Evolutionary conservation across 2,797 vertebrate genomes (phyloP).

Genomic region (Tokudaia muenninki): DNA sequence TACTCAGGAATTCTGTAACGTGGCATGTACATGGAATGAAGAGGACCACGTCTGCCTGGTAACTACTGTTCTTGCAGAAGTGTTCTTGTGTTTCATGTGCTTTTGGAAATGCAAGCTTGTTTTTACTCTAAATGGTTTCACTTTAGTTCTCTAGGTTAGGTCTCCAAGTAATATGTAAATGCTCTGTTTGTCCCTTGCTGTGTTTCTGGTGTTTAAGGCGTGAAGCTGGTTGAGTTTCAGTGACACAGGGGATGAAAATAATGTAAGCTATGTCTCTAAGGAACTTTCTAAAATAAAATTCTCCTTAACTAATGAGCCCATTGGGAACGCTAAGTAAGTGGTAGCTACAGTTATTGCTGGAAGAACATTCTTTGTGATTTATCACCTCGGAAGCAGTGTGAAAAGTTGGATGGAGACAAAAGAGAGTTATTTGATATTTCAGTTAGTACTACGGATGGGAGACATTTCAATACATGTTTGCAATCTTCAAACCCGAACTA

Average conservation of each 20-base stretch:
- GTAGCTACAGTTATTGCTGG: not conserved
- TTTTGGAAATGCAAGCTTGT: conserved; percentile 6
- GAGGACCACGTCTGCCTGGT: not conserved
- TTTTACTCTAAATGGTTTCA: conserved; percentile 26
- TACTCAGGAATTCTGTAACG: not conserved
- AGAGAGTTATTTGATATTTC: conserved; percentile 40
- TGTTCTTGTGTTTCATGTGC: conserved; percentile 23
- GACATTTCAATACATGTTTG: conserved; percentile 52
- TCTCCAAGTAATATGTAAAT: not conserved
- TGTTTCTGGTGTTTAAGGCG: not conserved
- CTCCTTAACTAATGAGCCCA: not conserved
- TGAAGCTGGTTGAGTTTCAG: not conserved
- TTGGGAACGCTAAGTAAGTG: not conserved
- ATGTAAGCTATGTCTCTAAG: conserved; percentile 3
- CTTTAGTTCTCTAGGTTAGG: not conserved
- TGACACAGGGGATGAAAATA: not conserved
- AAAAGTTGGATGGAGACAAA: not conserved
- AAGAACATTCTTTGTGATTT: conserved; percentile 4
- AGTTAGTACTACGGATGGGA: not conserved
- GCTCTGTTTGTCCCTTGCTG: not conserved
- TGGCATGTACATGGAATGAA: not conserved
- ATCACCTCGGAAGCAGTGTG: not conserved
- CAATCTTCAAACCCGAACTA: conserved; percentile 15
- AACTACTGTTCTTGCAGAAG: conserved; percentile 18
- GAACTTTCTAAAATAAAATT: conserved; percentile 38